These are phyloP conservation scores for Eurystomus glaucurus DNA, from an alignment of 2,797 vertebrate species.

Conservation along the genomic window DNA sequence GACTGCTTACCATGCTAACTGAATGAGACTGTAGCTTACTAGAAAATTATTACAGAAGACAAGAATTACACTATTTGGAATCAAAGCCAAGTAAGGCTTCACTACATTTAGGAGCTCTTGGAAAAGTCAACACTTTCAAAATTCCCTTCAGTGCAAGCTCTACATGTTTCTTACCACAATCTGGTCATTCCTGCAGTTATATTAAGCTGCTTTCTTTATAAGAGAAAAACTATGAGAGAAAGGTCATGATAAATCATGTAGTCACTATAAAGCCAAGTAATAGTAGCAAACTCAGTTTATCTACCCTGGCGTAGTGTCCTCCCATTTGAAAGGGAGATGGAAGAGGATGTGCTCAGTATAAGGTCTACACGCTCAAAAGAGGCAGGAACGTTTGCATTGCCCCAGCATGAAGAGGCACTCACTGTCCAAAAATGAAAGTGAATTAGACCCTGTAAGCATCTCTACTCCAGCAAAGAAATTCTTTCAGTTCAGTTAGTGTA, in stretches of 20 bases:
- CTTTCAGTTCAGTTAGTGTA: background rate
- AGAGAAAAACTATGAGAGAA: background rate
- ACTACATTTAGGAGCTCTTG: background rate
- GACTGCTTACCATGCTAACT: background rate
- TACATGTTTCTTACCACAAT: background rate
- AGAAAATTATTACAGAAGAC: background rate
- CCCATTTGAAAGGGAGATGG: background rate
- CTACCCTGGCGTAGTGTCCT: background rate
- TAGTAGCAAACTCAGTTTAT: background rate
- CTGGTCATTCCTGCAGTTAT: background rate
- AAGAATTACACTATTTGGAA: background rate
- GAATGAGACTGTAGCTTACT: background rate
- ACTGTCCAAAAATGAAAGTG: background rate
- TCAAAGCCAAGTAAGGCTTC: background rate
- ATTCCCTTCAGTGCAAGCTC: background rate
- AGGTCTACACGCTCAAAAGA: background rate
- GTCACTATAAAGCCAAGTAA: background rate
- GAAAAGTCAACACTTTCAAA: background rate
- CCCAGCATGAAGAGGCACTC: background rate
- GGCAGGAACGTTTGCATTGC: rapidly evolving
- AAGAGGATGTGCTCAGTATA: background rate
- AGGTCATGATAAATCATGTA: background rate
- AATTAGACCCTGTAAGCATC: background rate
- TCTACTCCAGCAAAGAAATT: background rate
- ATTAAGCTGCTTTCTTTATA: background rate